Percentiles rank a stretch among this genome's conserved stretches.
These are phyloP conservation scores for Dryobota labecula DNA, from an alignment of 2,888 invertebrate genomes.

Conservation along the genomic window DNA sequence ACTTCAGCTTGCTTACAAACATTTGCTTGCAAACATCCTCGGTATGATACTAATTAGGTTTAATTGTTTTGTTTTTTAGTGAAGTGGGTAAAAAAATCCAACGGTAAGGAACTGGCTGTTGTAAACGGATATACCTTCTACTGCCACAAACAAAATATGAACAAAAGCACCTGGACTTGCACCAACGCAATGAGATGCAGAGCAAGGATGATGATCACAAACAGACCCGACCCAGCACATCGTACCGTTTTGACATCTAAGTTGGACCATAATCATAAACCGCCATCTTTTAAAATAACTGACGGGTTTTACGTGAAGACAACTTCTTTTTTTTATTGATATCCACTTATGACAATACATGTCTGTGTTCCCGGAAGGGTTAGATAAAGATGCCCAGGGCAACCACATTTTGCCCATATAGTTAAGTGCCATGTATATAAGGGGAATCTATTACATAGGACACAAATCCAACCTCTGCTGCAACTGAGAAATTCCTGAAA, in stretches of 20 bases:
- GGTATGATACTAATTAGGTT: not conserved
- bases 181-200: slow-evolving; percentile 42
- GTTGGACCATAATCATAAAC: slow-evolving; percentile 44
- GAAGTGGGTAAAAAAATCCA: slow-evolving; percentile 55
- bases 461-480: not conserved
- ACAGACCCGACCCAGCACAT: not conserved
- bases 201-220: slow-evolving; percentile 38
- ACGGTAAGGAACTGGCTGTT: slow-evolving; percentile 67
- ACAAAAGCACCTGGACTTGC: slow-evolving; percentile 41
- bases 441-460: not conserved
- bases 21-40: too few species aligned
- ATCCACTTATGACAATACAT: too few species aligned
- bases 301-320: slow-evolving; percentile 37
- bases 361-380: not conserved
- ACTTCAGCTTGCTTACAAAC: too few species aligned
- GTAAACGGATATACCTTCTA: slow-evolving; percentile 70
- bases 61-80: slow-evolving; percentile 42
- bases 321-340: slow-evolving; percentile 19
- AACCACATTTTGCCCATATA: not conserved
- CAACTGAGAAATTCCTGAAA: not conserved
- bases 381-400: not conserved
- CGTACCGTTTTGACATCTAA: slow-evolving; percentile 9
- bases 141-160: slow-evolving; percentile 30
- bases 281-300: slow-evolving; percentile 41
- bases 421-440: too few species aligned